Base-by-base conservation (phyloP, 2,888 invertebrate species). In the Andrena minutula region DNA sequence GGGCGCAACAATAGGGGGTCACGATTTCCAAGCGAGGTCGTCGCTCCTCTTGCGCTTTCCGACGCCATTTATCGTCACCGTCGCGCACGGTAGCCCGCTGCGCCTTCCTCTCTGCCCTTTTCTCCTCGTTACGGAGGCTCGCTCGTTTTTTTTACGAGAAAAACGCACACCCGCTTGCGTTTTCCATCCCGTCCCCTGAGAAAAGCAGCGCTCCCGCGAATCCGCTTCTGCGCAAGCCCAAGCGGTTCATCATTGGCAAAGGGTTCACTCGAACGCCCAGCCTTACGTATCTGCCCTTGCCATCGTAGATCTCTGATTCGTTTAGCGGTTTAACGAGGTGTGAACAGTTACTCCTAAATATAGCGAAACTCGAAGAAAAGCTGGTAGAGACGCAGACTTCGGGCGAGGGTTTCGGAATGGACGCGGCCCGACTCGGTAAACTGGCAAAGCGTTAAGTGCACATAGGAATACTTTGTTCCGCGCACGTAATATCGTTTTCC, bases 1-100 rank as follows among this genome's bases (percentile, higher is more conserved):
- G 79, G 77, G 84, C 63, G 81, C 85, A 89, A 90, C 90, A 90
- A 90, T 90, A 85, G 77, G 26, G 56, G 78, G 75, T 71, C 85
- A 70, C 76, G 71, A 76, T 70, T 71, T 66, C 69, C 35, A 66
- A 51, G 60, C 73, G 53, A 23, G 58, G 65, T 70, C 80, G 58
- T 80, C 71, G 73, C 35, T 68, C 20, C 35, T 58, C 41, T 61
- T 61, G 28, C 35, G 49, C 49, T 80, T 65, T 58, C 65, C 20
- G 75, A 65, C 72, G 81, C 78, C 81, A 77, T 89, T 81, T 80
- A 84, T 87, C 87, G 79, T 86, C 81, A 16, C 35, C 74, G 41
- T 41, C 30, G 47, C 58, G 56, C 66, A 61, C 64, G 56, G 51
- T 73, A 60, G 72, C 73, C 72, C 63, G 75, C 79, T 81, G 80